A percentile compares a stretch with the other conserved stretches of the same genome.
Evolutionary conservation across 2,888 invertebrate species (phyloP).

Genomic region (Myopa testacea): DNA sequence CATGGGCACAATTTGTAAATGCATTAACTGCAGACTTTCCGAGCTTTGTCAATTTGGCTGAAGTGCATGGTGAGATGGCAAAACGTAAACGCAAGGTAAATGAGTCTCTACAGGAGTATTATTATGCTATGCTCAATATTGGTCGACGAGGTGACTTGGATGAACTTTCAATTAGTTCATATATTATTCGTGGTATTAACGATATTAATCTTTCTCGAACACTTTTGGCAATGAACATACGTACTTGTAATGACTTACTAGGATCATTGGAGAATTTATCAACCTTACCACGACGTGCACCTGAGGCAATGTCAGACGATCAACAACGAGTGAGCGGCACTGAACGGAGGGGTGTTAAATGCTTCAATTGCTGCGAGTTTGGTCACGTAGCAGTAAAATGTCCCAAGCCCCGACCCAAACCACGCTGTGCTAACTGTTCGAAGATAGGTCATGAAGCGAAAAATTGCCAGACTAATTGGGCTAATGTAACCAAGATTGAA

Average conservation of each 20-base stretch:
- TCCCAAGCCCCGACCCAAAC: slow-evolving; percentile 30
- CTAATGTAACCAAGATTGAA: slow-evolving; percentile 13
- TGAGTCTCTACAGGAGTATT: slow-evolving; percentile 32
- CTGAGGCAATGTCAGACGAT: not conserved
- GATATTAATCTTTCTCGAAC: slow-evolving; percentile 2
- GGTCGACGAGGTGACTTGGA: slow-evolving; percentile 35
- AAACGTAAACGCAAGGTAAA: not conserved
- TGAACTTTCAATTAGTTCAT: slow-evolving; percentile 14
- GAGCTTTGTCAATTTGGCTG: too few species aligned
- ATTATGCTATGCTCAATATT: slow-evolving; percentile 36
- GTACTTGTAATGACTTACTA: too few species aligned
- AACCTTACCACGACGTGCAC: too few species aligned
- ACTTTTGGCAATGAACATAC: too few species aligned
- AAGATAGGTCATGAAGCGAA: slow-evolving; percentile 35
- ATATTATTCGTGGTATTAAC: slow-evolving; percentile 8
- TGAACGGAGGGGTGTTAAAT: slow-evolving; percentile 28
- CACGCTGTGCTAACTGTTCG: slow-evolving; percentile 26
- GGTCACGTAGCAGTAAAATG: slow-evolving; percentile 43
- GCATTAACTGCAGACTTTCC: too few species aligned
- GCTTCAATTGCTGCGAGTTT: slow-evolving; percentile 40
- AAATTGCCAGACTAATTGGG: slow-evolving; percentile 27
- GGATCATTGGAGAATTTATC: too few species aligned
- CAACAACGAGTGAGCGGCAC: not conserved
- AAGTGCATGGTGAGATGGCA: too few species aligned
- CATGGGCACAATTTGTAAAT: not conserved